Percentiles rank a stretch among this genome's conserved stretches.
phyloP scores from a whole-genome alignment of 2,797 vertebrate genomes.

The Cynopterus sphinx region DNA sequence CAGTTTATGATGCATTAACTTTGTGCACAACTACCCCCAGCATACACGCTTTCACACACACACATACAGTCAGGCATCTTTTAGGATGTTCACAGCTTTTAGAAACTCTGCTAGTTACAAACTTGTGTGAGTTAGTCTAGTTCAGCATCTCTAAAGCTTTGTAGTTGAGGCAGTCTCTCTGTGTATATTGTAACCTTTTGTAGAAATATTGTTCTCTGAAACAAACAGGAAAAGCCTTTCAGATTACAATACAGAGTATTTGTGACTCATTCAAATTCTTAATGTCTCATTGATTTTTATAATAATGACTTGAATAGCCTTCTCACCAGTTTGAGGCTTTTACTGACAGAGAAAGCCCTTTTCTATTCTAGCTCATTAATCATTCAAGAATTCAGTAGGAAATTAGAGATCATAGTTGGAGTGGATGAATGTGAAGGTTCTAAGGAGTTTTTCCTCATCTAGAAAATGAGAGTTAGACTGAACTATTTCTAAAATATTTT shows the following conservation, averaged over 20 bases:
- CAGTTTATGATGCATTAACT: neutral
- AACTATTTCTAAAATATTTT: neutral
- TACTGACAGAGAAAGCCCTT: neutral
- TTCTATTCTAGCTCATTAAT: neutral
- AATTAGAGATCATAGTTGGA: neutral
- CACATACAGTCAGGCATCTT: neutral
- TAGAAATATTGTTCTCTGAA: neutral
- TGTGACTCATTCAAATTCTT: neutral
- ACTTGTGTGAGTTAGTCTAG: neutral
- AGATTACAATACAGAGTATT: neutral
- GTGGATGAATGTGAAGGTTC: neutral
- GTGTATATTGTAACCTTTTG: neutral
- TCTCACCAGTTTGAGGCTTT: neutral
- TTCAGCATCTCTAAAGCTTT: neutral
- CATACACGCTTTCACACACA: accelerated
- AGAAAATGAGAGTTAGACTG: neutral
- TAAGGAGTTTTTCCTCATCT: neutral
- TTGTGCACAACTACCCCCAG: neutral
- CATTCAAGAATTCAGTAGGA: neutral
- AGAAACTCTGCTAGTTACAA: neutral
- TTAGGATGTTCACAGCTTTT: neutral
- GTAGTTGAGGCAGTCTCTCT: neutral
- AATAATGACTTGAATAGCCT: neutral
- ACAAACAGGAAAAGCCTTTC: neutral
- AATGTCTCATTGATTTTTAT: neutral